A percentile compares a stretch with the other conserved stretches of the same genome.
These are phyloP conservation scores for Sitobion miscanthi DNA, from an alignment of 1,140 invertebrate genomes.

Conservation along the genomic window DNA sequence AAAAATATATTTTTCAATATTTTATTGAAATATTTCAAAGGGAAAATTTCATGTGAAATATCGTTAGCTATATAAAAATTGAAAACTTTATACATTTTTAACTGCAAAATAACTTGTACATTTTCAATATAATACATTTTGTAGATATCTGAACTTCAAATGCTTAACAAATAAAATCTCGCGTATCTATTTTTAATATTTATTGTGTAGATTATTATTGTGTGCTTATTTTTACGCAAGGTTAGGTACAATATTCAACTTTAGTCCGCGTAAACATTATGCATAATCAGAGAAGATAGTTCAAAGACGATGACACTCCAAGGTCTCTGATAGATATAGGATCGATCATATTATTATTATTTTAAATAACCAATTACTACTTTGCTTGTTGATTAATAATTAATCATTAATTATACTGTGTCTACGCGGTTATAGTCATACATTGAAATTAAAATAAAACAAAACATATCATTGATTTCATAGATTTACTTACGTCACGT, in stretches of 20 bases:
- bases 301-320: background rate
- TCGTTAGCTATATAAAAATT: too few species aligned
- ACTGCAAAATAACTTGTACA: too few species aligned
- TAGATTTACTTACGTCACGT: background rate
- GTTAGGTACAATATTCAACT: background rate
- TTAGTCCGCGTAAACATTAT: background rate
- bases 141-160: too few species aligned
- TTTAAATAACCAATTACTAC: background rate
- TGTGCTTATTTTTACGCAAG: background rate
- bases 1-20: too few species aligned
- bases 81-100: too few species aligned
- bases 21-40: too few species aligned
- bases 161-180: too few species aligned
- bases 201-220: background rate
- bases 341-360: conserved; percentile 6
- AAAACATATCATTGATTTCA: conserved; percentile 7
- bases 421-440: background rate
- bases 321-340: background rate
- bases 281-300: background rate
- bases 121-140: too few species aligned
- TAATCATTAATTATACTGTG: background rate
- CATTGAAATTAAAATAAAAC: background rate
- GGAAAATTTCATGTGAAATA: too few species aligned
- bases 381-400: background rate
- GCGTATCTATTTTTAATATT: too few species aligned